These are phyloP conservation scores for Promerops cafer DNA, from an alignment of 2,113 vertebrate species.

Conservation along the genomic window DNA sequence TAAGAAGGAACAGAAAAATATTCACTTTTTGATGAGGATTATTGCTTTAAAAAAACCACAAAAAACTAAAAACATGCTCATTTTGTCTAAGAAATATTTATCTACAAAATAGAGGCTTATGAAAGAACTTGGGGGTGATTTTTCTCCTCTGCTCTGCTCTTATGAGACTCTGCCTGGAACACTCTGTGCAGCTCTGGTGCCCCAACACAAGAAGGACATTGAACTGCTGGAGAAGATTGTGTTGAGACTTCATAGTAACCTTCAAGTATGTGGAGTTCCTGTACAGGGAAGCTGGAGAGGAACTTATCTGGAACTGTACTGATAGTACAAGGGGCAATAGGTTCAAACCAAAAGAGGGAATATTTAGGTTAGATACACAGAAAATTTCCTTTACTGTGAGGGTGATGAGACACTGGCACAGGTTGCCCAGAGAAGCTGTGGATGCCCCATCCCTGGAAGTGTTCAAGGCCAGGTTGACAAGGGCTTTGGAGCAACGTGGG, in stretches of 20 bases:
- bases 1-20: neutral
- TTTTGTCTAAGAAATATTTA: neutral
- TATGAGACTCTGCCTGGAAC: accelerated
- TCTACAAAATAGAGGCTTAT: neutral
- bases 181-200: neutral
- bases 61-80: neutral
- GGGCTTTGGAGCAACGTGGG: neutral
- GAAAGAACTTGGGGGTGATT: neutral
- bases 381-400: neutral
- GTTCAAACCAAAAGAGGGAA: neutral
- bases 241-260: neutral
- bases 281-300: neutral
- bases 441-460: neutral
- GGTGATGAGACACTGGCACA: neutral
- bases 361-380: neutral
- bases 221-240: neutral
- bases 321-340: neutral
- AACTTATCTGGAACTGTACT: accelerated
- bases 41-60: neutral
- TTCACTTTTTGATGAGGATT: neutral
- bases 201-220: neutral
- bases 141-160: neutral
- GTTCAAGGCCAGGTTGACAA: neutral
- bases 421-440: neutral
- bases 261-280: neutral